Percentiles rank a stretch among this genome's conserved stretches.
Evolutionary conservation across 2,888 invertebrate genomes (phyloP).

Genomic region (Suillia variegata): DNA sequence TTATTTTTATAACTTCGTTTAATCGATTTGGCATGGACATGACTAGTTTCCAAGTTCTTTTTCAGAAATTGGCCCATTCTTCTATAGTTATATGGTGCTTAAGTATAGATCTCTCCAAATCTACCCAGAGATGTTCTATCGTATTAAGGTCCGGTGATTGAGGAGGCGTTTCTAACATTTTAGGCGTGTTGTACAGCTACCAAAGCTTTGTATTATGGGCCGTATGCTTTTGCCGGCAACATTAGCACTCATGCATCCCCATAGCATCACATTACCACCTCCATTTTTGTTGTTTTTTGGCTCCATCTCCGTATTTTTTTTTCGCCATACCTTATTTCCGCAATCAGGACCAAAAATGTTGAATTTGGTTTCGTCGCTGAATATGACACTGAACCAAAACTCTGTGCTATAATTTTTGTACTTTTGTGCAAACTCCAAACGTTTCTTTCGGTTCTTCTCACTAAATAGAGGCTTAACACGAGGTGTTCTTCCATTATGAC

Average conservation of each 20-base stretch:
- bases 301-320: constrained; percentile 5
- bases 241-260: constrained; percentile 5
- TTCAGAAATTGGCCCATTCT: too few relatives aligned
- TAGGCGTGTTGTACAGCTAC: too few relatives aligned
- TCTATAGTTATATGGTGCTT: too few relatives aligned
- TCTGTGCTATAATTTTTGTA: not conserved
- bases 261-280: constrained; percentile 8
- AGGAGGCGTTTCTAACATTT: too few relatives aligned
- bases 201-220: too few relatives aligned
- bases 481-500: constrained; percentile 10
- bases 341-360: constrained; percentile 9
- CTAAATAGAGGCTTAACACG: not conserved
- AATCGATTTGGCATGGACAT: too few relatives aligned
- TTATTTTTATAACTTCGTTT: too few relatives aligned
- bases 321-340: not conserved
- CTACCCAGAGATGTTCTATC: too few relatives aligned
- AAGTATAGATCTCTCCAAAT: too few relatives aligned
- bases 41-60: too few relatives aligned
- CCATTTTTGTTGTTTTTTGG: not conserved
- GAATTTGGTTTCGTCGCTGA: constrained; percentile 4
- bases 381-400: constrained; percentile 1
- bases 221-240: not conserved
- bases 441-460: not conserved
- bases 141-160: too few relatives aligned
- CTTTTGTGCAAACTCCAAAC: not conserved